phyloP scores from a whole-genome alignment of 2,888 invertebrate species.

The Eupithecia tripunctaria region DNA sequence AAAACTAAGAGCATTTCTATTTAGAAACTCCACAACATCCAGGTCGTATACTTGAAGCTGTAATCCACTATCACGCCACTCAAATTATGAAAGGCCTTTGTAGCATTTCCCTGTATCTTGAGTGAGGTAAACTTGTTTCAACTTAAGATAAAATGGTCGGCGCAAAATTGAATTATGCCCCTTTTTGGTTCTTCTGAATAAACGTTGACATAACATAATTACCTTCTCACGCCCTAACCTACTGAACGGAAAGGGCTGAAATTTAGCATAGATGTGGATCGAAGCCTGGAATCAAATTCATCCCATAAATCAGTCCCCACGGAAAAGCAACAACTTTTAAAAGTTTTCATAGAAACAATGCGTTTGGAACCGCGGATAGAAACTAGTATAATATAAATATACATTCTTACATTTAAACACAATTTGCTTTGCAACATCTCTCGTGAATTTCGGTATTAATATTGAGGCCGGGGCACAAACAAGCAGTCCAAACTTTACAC shows the following conservation, averaged over 20 bases:
- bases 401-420: too few species aligned
- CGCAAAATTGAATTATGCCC: slow-evolving; percentile 14
- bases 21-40: neutral
- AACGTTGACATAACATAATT: slow-evolving; percentile 3
- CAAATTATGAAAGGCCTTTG: slow-evolving; percentile 16
- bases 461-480: neutral
- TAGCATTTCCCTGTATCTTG: slow-evolving; percentile 15
- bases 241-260: too few species aligned
- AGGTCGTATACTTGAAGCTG: neutral
- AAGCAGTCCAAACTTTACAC: slow-evolving; percentile 2
- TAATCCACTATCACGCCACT: slow-evolving; percentile 13
- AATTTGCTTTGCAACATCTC: neutral
- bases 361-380: neutral
- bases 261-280: neutral
- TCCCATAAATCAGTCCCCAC: too few species aligned
- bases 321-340: neutral
- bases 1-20: neutral
- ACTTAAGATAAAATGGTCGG: slow-evolving; percentile 10
- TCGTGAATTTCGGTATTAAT: neutral
- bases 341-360: neutral
- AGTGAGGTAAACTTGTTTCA: slow-evolving; percentile 20
- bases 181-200: slow-evolving; percentile 10
- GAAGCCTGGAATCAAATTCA: neutral
- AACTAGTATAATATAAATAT: neutral
- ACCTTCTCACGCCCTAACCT: too few species aligned